phyloP scores from a whole-genome alignment of 2,797 vertebrate species.

The Scyliorhinus canicula region DNA sequence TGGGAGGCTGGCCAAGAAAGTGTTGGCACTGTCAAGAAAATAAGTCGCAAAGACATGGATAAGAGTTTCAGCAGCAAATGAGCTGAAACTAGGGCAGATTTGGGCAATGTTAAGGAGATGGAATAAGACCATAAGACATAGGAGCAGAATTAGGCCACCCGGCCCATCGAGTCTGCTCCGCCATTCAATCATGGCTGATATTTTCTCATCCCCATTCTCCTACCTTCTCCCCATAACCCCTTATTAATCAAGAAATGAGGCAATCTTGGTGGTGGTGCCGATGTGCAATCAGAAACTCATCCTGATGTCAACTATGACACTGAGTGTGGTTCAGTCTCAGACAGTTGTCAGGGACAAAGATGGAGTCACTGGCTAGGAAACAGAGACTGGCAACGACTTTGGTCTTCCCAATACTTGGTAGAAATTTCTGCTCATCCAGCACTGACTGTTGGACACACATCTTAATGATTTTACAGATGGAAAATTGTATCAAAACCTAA shows the following conservation, averaged over 20 bases:
- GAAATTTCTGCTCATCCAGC: not conserved
- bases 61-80: not conserved
- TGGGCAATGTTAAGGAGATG: not conserved
- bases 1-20: not conserved
- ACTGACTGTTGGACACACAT: not conserved
- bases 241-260: too few species aligned
- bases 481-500: not conserved
- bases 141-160: too few species aligned
- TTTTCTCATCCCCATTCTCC: too few species aligned
- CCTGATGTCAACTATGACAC: not conserved
- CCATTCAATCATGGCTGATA: too few species aligned
- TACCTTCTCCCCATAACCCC: too few species aligned
- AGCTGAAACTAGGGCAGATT: not conserved
- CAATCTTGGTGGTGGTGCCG: not conserved
- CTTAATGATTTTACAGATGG: too few species aligned
- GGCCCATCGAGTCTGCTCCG: too few species aligned
- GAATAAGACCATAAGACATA: too few species aligned
- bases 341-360: not conserved
- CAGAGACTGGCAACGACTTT: not conserved
- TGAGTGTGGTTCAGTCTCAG: not conserved
- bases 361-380: not conserved
- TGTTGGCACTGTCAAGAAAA: not conserved
- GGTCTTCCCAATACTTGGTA: not conserved
- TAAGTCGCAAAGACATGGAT: not conserved
- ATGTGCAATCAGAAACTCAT: not conserved